phyloP scores from a whole-genome alignment of 2,797 vertebrate species.

The Enteromius thamalakanensis region DNA sequence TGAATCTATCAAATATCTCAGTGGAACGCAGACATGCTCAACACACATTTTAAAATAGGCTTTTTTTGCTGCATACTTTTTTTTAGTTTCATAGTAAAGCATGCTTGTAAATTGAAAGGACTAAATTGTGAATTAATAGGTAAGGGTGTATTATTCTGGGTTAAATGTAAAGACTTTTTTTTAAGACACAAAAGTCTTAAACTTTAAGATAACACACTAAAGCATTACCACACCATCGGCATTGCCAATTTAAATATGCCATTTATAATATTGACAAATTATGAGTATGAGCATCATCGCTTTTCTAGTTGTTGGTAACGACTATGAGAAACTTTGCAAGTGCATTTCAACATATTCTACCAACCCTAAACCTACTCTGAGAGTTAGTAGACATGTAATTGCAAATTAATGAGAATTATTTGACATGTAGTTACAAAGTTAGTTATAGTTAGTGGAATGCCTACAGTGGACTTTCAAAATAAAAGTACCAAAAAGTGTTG shows the following conservation, averaged over 20 bases:
- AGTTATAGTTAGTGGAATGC: no score
- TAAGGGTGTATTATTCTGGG: not conserved
- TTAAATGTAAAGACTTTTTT: not conserved
- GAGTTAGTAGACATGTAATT: no score
- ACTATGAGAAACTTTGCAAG: no score
- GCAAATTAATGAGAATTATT: no score
- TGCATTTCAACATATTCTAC: no score
- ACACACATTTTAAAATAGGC: not conserved
- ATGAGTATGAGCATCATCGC: not conserved
- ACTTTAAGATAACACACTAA: no score
- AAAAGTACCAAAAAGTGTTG: no score
- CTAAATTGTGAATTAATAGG: not conserved
- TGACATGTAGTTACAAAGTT: no score
- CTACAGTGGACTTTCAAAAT: no score
- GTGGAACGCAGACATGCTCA: not conserved
- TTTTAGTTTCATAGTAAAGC: not conserved
- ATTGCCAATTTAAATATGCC: no score
- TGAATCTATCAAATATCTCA: slow-evolving; percentile 2
- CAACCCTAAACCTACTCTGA: no score
- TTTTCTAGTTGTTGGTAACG: not conserved
- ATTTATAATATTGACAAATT: not conserved
- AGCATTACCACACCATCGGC: no score
- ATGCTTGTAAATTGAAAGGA: not conserved
- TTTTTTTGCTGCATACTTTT: not conserved
- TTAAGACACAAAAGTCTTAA: not conserved